These are phyloP conservation scores for Xylota sylvarum DNA, from an alignment of 2,888 invertebrate species.

Conservation along the genomic window DNA sequence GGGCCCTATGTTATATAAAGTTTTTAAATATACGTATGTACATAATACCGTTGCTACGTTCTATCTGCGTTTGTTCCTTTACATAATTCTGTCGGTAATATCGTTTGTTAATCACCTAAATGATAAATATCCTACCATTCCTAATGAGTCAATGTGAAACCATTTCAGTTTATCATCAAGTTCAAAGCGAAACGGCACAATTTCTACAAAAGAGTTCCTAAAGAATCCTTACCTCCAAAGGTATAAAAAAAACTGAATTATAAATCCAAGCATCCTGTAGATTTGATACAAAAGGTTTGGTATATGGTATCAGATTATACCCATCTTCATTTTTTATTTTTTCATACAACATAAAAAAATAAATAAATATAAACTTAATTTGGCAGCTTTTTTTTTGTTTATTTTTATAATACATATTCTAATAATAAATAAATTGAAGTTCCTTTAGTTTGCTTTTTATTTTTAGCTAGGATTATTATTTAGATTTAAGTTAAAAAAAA, in stretches of 20 bases:
- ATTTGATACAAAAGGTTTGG: too few species aligned
- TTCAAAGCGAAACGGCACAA: neutral
- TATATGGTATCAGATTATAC: neutral
- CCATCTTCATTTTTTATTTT: neutral
- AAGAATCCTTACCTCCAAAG: neutral
- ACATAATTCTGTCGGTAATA: too few species aligned
- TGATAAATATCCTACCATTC: too few species aligned
- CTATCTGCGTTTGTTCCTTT: too few species aligned
- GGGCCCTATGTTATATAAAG: too few species aligned
- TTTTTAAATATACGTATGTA: too few species aligned
- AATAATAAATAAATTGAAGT: slow-evolving; percentile 29
- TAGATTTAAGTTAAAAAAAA: slow-evolving; percentile 36
- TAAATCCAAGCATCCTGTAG: neutral
- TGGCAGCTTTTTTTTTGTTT: slow-evolving; percentile 15
- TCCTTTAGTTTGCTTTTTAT: slow-evolving; percentile 55
- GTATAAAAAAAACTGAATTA: neutral
- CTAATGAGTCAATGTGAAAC: too few species aligned
- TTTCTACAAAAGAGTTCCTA: neutral
- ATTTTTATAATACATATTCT: slow-evolving; percentile 19
- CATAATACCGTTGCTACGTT: too few species aligned
- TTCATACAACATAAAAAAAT: neutral
- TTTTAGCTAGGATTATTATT: slow-evolving; percentile 37
- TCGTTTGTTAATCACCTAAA: too few species aligned
- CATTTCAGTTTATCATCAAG: neutral
- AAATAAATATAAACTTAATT: slow-evolving; percentile 14